Percentiles rank a stretch among this genome's conserved stretches.
Conservation (phyloP, 2,888 invertebrate genomes). For the Pocota personata region DNA sequence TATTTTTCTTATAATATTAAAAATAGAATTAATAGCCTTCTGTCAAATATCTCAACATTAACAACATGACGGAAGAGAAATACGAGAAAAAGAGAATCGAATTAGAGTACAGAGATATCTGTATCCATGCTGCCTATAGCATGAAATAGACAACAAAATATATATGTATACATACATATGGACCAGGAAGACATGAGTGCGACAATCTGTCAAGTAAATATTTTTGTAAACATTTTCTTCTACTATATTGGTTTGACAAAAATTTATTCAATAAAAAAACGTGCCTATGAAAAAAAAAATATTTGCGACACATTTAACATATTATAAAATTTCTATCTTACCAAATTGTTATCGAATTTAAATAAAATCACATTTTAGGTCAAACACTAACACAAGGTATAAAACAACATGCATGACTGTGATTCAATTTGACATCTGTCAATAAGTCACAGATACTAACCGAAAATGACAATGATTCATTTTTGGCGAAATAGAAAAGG, state of each 20-base stretch:
- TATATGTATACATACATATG: no score
- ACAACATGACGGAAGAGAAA: slow-evolving; percentile 72
- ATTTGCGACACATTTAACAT: neutral
- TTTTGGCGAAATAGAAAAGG: slow-evolving; percentile 58
- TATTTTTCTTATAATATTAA: slow-evolving; percentile 23
- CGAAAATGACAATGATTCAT: slow-evolving; percentile 27
- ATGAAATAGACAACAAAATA: slow-evolving; percentile 6
- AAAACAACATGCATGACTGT: neutral
- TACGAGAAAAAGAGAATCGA: slow-evolving; percentile 31
- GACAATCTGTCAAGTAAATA: slow-evolving; percentile 57
- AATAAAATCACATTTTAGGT: slow-evolving; percentile 5
- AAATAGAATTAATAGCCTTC: slow-evolving; percentile 71
- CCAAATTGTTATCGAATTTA: neutral
- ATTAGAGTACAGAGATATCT: slow-evolving; percentile 31
- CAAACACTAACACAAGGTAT: neutral
- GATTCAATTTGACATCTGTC: slow-evolving; percentile 15
- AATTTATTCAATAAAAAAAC: neutral
- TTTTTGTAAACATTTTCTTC: slow-evolving; percentile 8
- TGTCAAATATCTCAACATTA: slow-evolving; percentile 69
- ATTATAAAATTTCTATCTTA: neutral
- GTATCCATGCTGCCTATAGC: neutral
- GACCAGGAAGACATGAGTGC: slow-evolving; percentile 62
- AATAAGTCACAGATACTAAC: neutral
- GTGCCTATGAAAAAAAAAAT: neutral
- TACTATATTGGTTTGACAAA: neutral